Percentiles rank a stretch among this genome's conserved stretches.
These are phyloP conservation scores for Protodeltote pygarga DNA, from an alignment of 2,888 invertebrate genomes.

Conservation along the genomic window DNA sequence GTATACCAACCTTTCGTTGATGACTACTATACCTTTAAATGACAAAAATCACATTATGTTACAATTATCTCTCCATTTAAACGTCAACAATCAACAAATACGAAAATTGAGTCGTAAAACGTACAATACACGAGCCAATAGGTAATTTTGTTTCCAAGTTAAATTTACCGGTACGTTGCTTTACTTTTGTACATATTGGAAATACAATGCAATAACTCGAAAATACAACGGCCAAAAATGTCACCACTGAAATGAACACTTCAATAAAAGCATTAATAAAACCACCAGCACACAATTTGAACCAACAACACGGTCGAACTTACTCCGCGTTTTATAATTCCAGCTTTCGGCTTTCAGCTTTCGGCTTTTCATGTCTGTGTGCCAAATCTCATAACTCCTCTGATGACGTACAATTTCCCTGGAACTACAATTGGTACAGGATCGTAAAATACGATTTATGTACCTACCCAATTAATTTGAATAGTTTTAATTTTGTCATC, in stretches of 20 bases:
- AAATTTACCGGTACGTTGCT: not conserved
- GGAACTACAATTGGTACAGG: conserved; percentile 40
- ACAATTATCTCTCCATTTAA: too few species aligned
- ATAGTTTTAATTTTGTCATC: not conserved
- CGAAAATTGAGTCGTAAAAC: too few species aligned
- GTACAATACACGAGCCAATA: not conserved
- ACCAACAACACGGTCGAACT: conserved; percentile 64
- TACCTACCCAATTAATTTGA: conserved; percentile 1
- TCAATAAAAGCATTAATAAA: conserved; percentile 64
- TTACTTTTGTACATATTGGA: conserved; percentile 16
- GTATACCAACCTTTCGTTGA: too few species aligned
- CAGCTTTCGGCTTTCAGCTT: conserved; percentile 62
- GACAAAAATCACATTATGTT: too few species aligned
- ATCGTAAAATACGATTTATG: conserved; percentile 19
- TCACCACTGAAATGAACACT: conserved; percentile 57
- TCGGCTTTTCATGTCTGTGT: conserved; percentile 61
- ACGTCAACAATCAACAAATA: too few species aligned
- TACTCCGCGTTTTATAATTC: conserved; percentile 72
- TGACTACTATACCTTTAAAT: too few species aligned
- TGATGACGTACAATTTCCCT: conserved; percentile 54
- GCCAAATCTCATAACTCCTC: conserved; percentile 72
- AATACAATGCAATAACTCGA: conserved; percentile 52
- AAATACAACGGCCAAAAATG: conserved; percentile 47
- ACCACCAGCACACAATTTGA: conserved; percentile 63
- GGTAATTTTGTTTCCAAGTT: not conserved